Base-by-base conservation (phyloP, 53 echinoderm and acorn worm genomes). In the Temnopleurus reevesii region DNA sequence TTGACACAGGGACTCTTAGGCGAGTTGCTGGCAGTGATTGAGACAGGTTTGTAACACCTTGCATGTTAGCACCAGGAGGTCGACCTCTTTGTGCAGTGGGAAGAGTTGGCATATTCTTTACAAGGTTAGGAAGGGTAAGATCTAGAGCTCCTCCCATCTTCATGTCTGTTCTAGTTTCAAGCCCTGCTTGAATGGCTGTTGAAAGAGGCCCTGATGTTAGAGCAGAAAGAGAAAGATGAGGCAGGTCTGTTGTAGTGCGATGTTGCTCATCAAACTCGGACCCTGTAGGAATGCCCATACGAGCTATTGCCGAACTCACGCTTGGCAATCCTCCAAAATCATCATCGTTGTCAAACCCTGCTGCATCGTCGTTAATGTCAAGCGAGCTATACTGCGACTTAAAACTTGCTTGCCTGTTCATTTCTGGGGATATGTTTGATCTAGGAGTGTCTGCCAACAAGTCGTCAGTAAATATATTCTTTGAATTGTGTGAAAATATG, bases 301-400 rank as follows among this genome's bases (percentile, higher is more conserved):
- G 81, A 12, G 90, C 90, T 46, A 94, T 94, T 6, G 94, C 94
- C 18, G 90, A 87, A 82, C 76, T 92, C n/a, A 94, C 94, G 25
- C 92, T 92, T 34, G 90, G 89, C 26, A 94, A 87, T 12, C 94
- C 93, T 51, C 93, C 93, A 54, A 93, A 90, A 9, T 87, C 88
- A 56, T 95, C 93, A 35, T 92, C 93, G 24, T 84, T 89, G 85
- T 93, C 93, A 86, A 91, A 93, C 25, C 86, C 91, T 49, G 89
- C 94, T 2, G 84, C 89, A 49, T 94, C 95, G 1, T 91, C 90
- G 57, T 93, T 95, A 76, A 95, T 92, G 83, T 95, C 95, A 46
- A 95, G 60, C n/a, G 77, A 45, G 76, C 89, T 77, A 29, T 89
- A 85, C 53, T 90, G 93, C 12, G 88, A 87, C 8, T 36, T 44